Conservation (phyloP, 2,888 invertebrate genomes). For the Anagyrus pseudococci region DNA sequence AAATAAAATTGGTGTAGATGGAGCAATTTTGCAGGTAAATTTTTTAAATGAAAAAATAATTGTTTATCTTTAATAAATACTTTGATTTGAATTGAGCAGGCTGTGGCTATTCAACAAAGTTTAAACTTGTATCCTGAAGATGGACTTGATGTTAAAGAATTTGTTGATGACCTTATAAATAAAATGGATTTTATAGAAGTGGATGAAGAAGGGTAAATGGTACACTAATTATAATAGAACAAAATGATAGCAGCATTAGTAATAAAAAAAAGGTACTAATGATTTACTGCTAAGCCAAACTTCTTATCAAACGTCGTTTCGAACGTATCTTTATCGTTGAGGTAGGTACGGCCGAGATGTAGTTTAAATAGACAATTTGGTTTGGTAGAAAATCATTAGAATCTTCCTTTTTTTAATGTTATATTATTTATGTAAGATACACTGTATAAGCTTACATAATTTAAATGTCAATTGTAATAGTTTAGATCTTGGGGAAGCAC, state of each 20-base stretch:
- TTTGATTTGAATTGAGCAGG: no score
- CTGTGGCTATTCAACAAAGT: conserved; percentile 68
- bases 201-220: conserved; percentile 59
- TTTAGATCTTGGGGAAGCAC: conserved; percentile 56
- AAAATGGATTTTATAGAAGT: conserved; percentile 66
- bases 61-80: neutral
- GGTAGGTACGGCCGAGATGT: no score
- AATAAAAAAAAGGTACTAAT: no score
- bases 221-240: neutral
- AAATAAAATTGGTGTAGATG: conserved; percentile 65
- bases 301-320: no score
- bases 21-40: conserved; percentile 65
- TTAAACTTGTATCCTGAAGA: conserved; percentile 61
- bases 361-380: no score
- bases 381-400: no score
- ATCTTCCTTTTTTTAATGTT: no score
- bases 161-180: conserved; percentile 63
- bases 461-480: conserved; percentile 42
- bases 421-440: neutral
- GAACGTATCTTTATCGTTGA: no score
- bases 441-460: conserved; percentile 7
- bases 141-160: conserved; percentile 63
- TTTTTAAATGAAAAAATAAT: conserved; percentile 1
- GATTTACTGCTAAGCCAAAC: no score
- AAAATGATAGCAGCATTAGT: no score